Evolutionary conservation across 1,140 invertebrate genomes (phyloP).

Genomic region (Drosophila lowei): DNA sequence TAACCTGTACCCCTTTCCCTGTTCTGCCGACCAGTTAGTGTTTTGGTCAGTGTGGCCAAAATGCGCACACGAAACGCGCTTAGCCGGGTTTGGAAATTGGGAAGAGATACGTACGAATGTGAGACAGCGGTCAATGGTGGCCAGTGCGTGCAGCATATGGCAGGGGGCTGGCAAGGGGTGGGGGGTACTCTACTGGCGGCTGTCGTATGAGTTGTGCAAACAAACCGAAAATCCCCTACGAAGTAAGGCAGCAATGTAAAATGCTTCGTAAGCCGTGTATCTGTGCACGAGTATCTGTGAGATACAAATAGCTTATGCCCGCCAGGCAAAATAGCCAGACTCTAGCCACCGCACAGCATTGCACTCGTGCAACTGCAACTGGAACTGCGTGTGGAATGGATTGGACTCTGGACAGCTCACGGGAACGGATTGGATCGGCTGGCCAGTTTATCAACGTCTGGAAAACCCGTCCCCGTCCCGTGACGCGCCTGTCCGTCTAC

Average conservation of each 20-base stretch:
- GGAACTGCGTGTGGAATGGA: conserved; percentile 20
- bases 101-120: conserved; percentile 49
- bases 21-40: conserved; percentile 12
- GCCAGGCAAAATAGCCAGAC: conserved; percentile 26
- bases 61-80: conserved; percentile 53
- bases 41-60: conserved; percentile 70
- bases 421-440: conserved; percentile 23
- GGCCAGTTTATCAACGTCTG: conserved; percentile 53
- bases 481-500: not conserved
- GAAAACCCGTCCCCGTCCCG: conserved; percentile 13
- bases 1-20: conserved; percentile 1
- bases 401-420: not conserved
- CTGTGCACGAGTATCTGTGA: conserved; percentile 37
- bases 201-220: conserved; percentile 73
- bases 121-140: conserved; percentile 34
- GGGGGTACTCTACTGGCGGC: conserved; percentile 1
- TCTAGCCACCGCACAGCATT: not conserved
- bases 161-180: not conserved
- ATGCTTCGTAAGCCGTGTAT: conserved; percentile 27
- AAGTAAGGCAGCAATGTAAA: conserved; percentile 45
- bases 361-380: conserved; percentile 22
- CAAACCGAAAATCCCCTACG: conserved; percentile 51
- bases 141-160: conserved; percentile 11
- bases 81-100: conserved; percentile 63
- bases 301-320: conserved; percentile 61